A percentile compares a stretch with the other conserved stretches of the same genome.
These are phyloP conservation scores for Struthio camelus DNA, from an alignment of 2,113 vertebrate species.

Conservation along the genomic window DNA sequence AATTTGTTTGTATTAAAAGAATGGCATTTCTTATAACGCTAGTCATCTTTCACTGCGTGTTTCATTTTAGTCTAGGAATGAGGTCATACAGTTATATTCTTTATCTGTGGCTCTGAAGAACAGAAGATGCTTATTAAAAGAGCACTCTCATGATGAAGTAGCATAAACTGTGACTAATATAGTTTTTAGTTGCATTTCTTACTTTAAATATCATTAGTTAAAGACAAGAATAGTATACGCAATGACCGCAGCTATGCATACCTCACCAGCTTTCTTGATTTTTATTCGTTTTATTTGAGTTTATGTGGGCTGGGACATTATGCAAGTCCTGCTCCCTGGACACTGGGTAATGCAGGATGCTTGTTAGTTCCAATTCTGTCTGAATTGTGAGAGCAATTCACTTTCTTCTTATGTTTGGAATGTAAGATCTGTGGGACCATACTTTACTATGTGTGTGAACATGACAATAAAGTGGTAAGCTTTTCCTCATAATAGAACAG, in stretches of 20 bases:
- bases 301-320: background rate
- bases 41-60: background rate
- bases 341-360: background rate
- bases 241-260: background rate
- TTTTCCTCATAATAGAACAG: background rate
- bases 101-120: background rate
- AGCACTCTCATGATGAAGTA: background rate
- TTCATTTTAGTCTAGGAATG: background rate
- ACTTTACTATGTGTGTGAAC: background rate
- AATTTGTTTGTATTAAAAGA: background rate
- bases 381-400: conserved; percentile 21
- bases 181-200: background rate
- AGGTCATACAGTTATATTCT: background rate
- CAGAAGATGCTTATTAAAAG: background rate
- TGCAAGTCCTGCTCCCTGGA: conserved; percentile 17
- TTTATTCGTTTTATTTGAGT: conserved; percentile 43
- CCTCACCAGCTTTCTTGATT: background rate
- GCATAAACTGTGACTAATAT: background rate
- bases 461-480: background rate
- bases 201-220: background rate
- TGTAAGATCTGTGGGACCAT: background rate
- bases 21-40: background rate
- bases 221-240: background rate
- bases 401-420: background rate
- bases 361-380: conserved; percentile 16